Base-by-base conservation (phyloP, 1,140 invertebrate species). In the Bombus superbus region DNA sequence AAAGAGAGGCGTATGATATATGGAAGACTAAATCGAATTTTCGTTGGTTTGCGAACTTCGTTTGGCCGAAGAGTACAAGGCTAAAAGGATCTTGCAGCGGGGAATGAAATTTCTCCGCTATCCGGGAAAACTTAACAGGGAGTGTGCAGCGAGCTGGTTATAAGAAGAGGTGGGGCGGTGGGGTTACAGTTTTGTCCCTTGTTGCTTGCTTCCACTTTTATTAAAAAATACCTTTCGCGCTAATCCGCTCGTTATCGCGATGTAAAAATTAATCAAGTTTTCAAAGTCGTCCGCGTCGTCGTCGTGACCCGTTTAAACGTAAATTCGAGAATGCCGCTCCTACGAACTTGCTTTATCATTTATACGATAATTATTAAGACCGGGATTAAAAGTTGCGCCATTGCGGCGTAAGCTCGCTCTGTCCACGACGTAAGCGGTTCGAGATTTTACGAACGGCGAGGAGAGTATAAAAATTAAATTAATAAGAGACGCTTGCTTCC, bases 31-130 rank as follows among this genome's bases (percentile, higher is more conserved):
- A 94, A 94, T 94, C 93, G 93, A 94, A 93, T 94, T 94, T 93
- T 92, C 91, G 90, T 94, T 94, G 92, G 92, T 93, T 94, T 94
- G 91, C 93, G 93, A 94, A 94, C 91, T 94, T 94, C 91, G 91
- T 93, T 94, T 90, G 87, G 79, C 59, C 86, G 86, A 83, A 74
- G 91, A 90, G 90, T 87, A 87, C 79, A 74, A 73, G 82, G 88
- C 82, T 88, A 87, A 92, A 91, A 91, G 90, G 91, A 90, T 88
- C 85, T 87, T 80, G 86, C 88, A 75, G 72, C 42, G 57, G 79
- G 82, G 87, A 87, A 90, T 91, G 83, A 91, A 91, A 91, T 92
- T 88, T 90, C 85, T 86, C 82, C 79, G 78, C 89, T 87, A 89
- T 89, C 79, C 85, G 62, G 57, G 83, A 77, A 85, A 91, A 87